phyloP scores from a whole-genome alignment of 2,888 invertebrate species.

The Gryllus longicercus region DNA sequence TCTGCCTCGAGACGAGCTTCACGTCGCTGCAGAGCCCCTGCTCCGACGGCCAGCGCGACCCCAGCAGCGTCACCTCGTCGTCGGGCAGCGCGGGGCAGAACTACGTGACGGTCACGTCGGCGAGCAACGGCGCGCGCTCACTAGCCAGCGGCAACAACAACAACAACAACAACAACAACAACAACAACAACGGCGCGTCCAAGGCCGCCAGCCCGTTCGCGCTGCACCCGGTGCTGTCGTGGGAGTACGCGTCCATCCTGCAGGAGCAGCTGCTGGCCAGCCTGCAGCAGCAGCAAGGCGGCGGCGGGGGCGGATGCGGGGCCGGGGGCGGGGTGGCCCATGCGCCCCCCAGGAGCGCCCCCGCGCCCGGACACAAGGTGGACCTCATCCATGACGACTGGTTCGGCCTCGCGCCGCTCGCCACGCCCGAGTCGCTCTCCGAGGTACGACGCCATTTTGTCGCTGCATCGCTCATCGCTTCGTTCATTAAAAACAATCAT shows the following conservation, averaged over 20 bases:
- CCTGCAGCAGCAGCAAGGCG: conserved; percentile 21
- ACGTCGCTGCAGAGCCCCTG: conserved; percentile 62
- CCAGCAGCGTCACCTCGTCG: conserved; percentile 31
- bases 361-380: background rate
- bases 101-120: background rate
- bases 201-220: conserved; percentile 36
- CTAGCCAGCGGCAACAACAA: background rate
- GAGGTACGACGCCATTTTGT: conserved; percentile 77
- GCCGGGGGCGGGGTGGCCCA: background rate
- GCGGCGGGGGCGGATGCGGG: conserved; percentile 5
- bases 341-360: background rate
- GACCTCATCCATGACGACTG: conserved; percentile 62
- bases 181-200: conserved; percentile 19
- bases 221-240: conserved; percentile 43
- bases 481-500: too few relatives aligned
- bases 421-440: conserved; percentile 77
- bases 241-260: conserved; percentile 52
- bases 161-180: background rate
- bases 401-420: conserved; percentile 70
- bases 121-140: conserved; percentile 40
- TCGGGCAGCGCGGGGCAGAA: conserved; percentile 43
- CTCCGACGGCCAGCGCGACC: conserved; percentile 27
- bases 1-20: conserved; percentile 73
- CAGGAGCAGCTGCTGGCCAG: conserved; percentile 38
- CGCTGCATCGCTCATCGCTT: conserved; percentile 46